phyloP scores from a whole-genome alignment of 2,888 invertebrate species.

The Drosophila phalerata region DNA sequence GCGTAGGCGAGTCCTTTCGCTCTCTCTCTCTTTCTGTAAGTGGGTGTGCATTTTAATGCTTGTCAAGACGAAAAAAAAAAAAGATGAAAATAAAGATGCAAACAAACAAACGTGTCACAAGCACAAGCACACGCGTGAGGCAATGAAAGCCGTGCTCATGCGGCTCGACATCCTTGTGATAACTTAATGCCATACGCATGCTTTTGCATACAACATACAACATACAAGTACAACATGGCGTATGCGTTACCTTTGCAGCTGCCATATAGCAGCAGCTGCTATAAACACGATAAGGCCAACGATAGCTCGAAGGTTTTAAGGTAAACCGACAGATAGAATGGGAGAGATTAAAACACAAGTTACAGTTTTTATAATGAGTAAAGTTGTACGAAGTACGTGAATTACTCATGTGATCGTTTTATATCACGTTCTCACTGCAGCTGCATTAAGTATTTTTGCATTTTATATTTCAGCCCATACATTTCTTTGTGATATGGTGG shows the following conservation, averaged over 20 bases:
- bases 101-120: slow-evolving; percentile 47
- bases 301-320: neutral
- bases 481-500: too few relatives aligned
- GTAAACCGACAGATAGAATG: neutral
- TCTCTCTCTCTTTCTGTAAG: neutral
- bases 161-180: slow-evolving; percentile 55
- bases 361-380: neutral
- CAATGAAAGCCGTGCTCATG: slow-evolving; percentile 19
- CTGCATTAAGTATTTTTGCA: neutral
- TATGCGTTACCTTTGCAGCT: slow-evolving; percentile 38
- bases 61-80: slow-evolving; percentile 43
- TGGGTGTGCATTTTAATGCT: slow-evolving; percentile 62
- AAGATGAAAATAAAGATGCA: slow-evolving; percentile 23
- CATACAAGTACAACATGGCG: slow-evolving; percentile 34
- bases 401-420: neutral
- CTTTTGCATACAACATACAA: slow-evolving; percentile 63
- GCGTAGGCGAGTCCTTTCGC: slow-evolving; percentile 15
- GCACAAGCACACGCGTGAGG: slow-evolving; percentile 11
- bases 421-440: neutral
- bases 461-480: too few relatives aligned
- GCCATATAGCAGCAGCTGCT: slow-evolving; percentile 37
- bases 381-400: neutral
- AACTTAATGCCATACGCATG: slow-evolving; percentile 77
- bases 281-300: slow-evolving; percentile 34
- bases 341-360: neutral